These are phyloP conservation scores for Tryphoninae sp. DNA, from an alignment of 2,888 invertebrate species.

Conservation along the genomic window DNA sequence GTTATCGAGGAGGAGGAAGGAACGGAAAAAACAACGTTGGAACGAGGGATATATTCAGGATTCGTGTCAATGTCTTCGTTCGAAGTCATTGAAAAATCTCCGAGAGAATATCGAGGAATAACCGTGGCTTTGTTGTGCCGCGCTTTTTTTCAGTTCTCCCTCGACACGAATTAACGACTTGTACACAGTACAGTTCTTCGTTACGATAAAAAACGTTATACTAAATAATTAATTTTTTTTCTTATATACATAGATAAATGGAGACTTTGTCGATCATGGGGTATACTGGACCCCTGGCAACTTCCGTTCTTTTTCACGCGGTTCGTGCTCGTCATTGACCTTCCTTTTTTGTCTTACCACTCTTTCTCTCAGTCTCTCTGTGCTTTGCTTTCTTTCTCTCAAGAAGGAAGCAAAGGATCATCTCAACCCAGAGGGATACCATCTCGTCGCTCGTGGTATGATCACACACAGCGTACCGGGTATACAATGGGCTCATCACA, in stretches of 20 bases:
- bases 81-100: conserved; percentile 4
- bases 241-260: neutral
- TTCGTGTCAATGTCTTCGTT: conserved; percentile 22
- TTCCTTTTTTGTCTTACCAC: neutral
- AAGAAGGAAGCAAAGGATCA: conserved; percentile 7
- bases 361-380: neutral
- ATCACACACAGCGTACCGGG: conserved; percentile 50
- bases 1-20: neutral
- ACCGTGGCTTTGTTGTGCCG: neutral
- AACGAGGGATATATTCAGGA: conserved; percentile 19
- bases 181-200: neutral
- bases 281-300: neutral
- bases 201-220: neutral
- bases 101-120: neutral
- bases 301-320: neutral
- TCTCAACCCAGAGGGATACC: conserved; percentile 43
- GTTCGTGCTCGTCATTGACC: conserved; percentile 8
- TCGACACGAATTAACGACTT: conserved; percentile 5
- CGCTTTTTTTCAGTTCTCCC: neutral
- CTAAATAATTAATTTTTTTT: neutral
- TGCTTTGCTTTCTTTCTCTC: neutral
- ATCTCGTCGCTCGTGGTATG: conserved; percentile 34
- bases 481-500: conserved; percentile 71
- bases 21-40: conserved; percentile 8
- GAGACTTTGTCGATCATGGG: neutral